Percentiles rank a stretch among this genome's conserved stretches.
Evolutionary conservation across 1,140 invertebrate genomes (phyloP).

Genomic region (Forficula auricularia): DNA sequence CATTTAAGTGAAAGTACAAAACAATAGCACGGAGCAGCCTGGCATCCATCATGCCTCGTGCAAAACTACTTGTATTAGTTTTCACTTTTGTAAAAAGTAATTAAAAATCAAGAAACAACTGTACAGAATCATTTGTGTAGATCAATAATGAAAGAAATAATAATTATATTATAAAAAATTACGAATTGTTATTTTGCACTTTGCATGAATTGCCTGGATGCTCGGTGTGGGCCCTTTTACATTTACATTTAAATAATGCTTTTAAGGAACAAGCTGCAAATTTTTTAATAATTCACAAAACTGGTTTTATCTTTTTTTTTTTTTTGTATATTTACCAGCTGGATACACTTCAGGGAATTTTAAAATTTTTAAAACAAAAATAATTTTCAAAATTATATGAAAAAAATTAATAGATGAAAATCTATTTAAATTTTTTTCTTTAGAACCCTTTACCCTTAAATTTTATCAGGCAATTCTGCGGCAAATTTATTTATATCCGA

Average conservation of each 20-base stretch:
- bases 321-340: too few species aligned
- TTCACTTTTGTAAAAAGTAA: conserved; percentile 16
- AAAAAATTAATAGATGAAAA: conserved; percentile 2
- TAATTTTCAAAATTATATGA: neutral
- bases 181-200: conserved; percentile 10
- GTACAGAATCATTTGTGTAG: conserved; percentile 12
- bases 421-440: neutral
- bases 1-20: too few species aligned
- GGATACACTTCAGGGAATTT: conserved; percentile 8
- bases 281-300: too few species aligned
- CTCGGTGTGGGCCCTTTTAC: conserved; percentile 1
- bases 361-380: conserved; percentile 3
- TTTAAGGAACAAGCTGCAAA: too few species aligned
- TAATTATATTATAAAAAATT: conserved; percentile 9
- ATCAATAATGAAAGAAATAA: conserved; percentile 8
- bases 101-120: conserved; percentile 10
- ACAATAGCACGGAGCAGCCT: too few species aligned
- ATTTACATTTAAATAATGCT: too few species aligned
- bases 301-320: too few species aligned
- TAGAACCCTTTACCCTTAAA: too few species aligned
- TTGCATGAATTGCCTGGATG: conserved; percentile 4
- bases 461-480: too few species aligned
- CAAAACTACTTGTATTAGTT: conserved; percentile 13
- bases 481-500: too few species aligned
- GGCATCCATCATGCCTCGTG: too few species aligned